Conservation (phyloP, 2,113 vertebrate genomes). For the Aix galericulata region DNA sequence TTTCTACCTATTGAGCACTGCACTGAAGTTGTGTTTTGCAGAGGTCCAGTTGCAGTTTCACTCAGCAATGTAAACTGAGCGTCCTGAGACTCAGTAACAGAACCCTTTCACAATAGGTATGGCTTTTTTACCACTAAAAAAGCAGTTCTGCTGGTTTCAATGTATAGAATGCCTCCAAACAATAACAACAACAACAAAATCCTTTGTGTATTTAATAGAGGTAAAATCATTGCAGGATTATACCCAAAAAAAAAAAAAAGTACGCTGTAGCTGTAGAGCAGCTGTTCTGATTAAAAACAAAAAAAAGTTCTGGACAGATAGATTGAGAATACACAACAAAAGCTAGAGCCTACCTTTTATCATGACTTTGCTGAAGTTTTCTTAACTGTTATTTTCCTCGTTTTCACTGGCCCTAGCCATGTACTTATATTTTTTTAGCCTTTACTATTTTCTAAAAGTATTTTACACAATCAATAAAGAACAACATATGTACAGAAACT, state of each 20-base stretch:
- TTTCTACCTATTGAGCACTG: neutral
- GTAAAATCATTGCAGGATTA: neutral
- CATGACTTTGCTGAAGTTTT: neutral
- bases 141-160: neutral
- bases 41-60: constrained; percentile 27
- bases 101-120: neutral
- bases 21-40: neutral
- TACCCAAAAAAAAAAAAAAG: neutral
- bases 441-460: neutral
- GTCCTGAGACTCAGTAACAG: neutral
- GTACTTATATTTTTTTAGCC: neutral
- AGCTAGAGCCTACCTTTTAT: neutral
- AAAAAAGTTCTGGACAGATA: neutral
- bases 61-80: constrained; percentile 3
- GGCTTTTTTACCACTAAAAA: neutral
- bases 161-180: neutral
- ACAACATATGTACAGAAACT: neutral
- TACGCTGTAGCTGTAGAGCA: neutral
- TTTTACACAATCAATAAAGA: neutral
- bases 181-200: neutral
- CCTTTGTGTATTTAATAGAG: neutral
- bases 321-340: neutral
- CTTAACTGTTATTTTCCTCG: neutral
- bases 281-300: neutral
- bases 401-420: neutral